Conservation (phyloP, 2,888 invertebrate genomes). For the Macrosiphum euphorbiae region DNA sequence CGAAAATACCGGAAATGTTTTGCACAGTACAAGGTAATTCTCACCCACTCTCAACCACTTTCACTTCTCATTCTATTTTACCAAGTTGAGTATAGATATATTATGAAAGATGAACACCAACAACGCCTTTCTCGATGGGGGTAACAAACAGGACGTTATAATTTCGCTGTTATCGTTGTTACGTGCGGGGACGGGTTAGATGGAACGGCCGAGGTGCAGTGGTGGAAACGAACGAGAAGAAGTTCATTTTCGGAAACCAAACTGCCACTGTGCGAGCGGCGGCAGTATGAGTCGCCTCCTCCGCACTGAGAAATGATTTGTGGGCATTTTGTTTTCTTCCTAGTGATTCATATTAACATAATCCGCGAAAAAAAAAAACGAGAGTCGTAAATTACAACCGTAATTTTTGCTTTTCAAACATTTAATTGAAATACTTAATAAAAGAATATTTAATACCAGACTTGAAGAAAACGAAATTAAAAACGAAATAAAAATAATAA, state of each 20-base stretch:
- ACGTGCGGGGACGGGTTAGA: background rate
- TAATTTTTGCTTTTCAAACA: constrained; percentile 53
- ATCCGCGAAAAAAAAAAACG: constrained; percentile 14
- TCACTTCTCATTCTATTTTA: background rate
- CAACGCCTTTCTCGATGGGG: background rate
- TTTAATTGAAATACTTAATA: constrained; percentile 61
- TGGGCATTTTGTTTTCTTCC: constrained; percentile 50
- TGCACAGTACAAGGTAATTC: background rate
- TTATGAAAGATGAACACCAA: background rate
- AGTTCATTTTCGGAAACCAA: constrained; percentile 22
- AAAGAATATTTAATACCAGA: constrained; percentile 36
- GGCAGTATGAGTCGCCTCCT: background rate
- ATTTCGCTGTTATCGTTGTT: background rate
- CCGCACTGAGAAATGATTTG: constrained; percentile 49
- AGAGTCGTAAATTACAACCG: constrained; percentile 43
- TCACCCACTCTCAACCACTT: background rate
- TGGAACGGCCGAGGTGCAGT: too few species aligned
- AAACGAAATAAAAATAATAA: constrained; percentile 50
- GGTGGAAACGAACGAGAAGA: background rate
- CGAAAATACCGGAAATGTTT: constrained; percentile 2
- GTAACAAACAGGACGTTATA: background rate
- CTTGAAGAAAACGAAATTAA: constrained; percentile 34
- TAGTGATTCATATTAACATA: constrained; percentile 30
- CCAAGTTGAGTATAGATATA: background rate
- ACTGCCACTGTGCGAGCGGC: background rate